These are phyloP conservation scores for Sipha flava DNA, from an alignment of 1,140 invertebrate genomes.

Conservation along the genomic window DNA sequence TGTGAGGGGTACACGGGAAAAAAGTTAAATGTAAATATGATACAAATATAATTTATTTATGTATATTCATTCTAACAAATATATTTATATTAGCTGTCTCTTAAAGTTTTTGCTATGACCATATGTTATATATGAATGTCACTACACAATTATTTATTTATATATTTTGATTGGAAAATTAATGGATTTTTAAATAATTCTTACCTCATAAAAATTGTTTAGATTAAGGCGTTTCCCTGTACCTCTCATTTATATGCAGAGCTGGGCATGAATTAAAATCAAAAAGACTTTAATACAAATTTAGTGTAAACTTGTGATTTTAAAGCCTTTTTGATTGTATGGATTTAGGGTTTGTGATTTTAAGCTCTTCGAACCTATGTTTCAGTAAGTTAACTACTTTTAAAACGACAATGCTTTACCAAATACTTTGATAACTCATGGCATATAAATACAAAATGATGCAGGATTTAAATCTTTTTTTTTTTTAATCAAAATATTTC, in stretches of 20 bases:
- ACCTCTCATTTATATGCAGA: constrained; percentile 31
- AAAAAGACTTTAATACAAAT: constrained; percentile 1
- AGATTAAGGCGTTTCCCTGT: neutral
- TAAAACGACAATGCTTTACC: constrained; percentile 19
- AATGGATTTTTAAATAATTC: neutral
- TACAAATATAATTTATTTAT: neutral
- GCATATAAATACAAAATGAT: neutral
- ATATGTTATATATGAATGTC: neutral
- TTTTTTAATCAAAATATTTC: neutral
- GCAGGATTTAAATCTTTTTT: neutral
- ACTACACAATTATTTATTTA: neutral
- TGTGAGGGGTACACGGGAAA: constrained; percentile 23
- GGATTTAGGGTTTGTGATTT: neutral
- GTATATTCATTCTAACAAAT: neutral
- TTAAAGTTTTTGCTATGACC: neutral
- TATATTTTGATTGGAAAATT: neutral
- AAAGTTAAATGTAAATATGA: neutral
- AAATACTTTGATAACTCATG: neutral
- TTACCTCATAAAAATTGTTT: neutral
- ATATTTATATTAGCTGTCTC: neutral
- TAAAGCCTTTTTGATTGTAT: neutral
- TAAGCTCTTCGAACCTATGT: neutral
- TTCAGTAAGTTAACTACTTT: neutral
- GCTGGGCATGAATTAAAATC: constrained; percentile 22
- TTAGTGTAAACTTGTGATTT: neutral